Evolutionary conservation across 1,140 invertebrate genomes (phyloP), one percentile per base, ranked within the genome.

Genomic region (Drosophila hydei): DNA sequence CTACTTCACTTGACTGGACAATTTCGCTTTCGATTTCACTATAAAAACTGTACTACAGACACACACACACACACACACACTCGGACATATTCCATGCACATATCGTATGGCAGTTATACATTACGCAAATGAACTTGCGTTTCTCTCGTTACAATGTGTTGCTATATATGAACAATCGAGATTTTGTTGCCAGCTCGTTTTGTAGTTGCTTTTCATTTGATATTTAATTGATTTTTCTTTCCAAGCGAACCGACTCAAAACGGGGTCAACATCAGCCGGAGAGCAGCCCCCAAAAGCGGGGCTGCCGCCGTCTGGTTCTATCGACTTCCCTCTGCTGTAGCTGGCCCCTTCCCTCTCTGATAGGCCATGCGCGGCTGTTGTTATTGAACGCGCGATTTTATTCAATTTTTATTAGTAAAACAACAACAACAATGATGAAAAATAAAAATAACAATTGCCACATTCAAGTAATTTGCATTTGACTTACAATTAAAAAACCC

Each of bases 321-420:
- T 14, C 16, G 45, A 38, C 14, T 56, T 9, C 5, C 12, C 23
- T 7, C 11, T 25, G 4, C 38, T 18, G 14, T 23, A 12, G n/a
- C 16, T 36, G 14, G 25, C 43, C 48, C 30, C 25, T 23, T 14
- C 16, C 6, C 8, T 4, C 16, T 14, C 23, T 14, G 14, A 25
- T 55, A 9, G n/a, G 2, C 5, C 21, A 4, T 67, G 42, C 21
- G 40, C 65, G 60, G 62, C 40, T 58, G 36, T 54, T 87, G 83
- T 76, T 83, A 87, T 87, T 87, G 83, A 87, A 73, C 63, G 83
- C 78, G 84, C 75, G 78, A 87, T 87, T 83, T 87, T 87, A 87
- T 87, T 88, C 79, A 87, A 88, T 87, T 83, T 87, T 87, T 88
- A 87, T 88, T 78, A 87, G 64, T 48, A 23, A 27, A 70, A 19